Percentiles rank a stretch among this genome's conserved stretches.
Conservation (phyloP, 2,797 vertebrate genomes). For the Pangasius krempfi region DNA sequence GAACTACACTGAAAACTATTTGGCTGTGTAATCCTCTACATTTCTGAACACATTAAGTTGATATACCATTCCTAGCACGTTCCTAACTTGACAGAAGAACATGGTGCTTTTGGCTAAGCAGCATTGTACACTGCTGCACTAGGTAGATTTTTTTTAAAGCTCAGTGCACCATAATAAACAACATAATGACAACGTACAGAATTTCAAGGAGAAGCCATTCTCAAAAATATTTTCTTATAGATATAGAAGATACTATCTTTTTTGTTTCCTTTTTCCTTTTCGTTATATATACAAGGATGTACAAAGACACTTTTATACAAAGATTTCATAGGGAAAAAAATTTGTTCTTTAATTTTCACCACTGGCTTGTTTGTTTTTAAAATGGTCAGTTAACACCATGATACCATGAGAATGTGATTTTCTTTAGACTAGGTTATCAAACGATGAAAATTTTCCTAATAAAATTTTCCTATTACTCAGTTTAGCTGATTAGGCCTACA, state of each 20-base stretch:
- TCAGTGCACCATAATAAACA: not conserved
- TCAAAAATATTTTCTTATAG: not conserved
- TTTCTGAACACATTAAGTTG: not conserved
- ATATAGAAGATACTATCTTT: not conserved
- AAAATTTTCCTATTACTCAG: not conserved
- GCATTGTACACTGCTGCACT: not conserved
- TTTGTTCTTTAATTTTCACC: not conserved
- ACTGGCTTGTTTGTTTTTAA: not conserved
- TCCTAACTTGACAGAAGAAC: not conserved
- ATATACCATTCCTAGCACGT: not conserved
- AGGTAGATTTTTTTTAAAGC: not conserved
- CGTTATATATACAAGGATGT: not conserved
- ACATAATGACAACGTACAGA: not conserved
- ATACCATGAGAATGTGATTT: not conserved
- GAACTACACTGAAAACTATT: not conserved
- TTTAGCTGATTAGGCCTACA: not conserved
- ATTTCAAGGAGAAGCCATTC: not conserved
- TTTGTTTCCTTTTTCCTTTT: not conserved
- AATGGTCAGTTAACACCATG: not conserved
- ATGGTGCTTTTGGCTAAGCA: not conserved
- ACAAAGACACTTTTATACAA: not conserved
- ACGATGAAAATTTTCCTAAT: not conserved
- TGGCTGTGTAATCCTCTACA: not conserved
- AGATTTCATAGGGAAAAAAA: not conserved
- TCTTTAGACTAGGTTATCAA: not conserved